These are phyloP conservation scores for rat (Rattus norvegicus) DNA, from an alignment of 2,113 vertebrate genomes.

Conservation along the genomic window GRCr8 NC_086029.1:50930001-50930500, in stretches of 20 bases:
- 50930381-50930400: slow-evolving; percentile 55
- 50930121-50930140: background rate
- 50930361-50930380: slow-evolving; percentile 52
- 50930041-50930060: background rate
- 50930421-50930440: slow-evolving; percentile 45
- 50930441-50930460: slow-evolving; percentile 53
- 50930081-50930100: background rate
- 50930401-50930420: slow-evolving; percentile 27
- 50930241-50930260: background rate
- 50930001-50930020: background rate
- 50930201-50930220: background rate
- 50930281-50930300: background rate
- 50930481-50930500: slow-evolving; percentile 50
- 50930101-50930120: background rate
- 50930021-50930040: background rate
- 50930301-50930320: background rate
- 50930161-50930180: background rate
- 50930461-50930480: slow-evolving; percentile 24
- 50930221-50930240: background rate
- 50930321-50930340: slow-evolving; percentile 13
- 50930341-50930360: slow-evolving; percentile 35
- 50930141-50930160: background rate
- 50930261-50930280: background rate
- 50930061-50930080: background rate
- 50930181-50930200: background rate